Base-by-base conservation (phyloP, 2,888 invertebrate species). In the Catonia carolina region DNA sequence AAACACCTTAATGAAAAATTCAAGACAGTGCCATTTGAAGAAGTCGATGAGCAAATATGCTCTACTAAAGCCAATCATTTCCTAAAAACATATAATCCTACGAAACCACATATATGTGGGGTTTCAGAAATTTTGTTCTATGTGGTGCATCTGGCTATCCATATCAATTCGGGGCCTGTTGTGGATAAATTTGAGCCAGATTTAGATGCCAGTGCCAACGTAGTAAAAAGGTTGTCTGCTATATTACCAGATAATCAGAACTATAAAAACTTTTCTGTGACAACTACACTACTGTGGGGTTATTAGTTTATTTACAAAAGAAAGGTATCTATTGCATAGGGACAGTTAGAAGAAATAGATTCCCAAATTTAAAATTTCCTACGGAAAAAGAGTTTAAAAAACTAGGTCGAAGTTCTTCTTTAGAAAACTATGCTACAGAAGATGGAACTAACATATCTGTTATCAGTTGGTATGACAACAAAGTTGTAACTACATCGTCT, bases 351-450 rank as follows among this genome's bases (percentile, higher is more conserved):
- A 37, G 15, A 37, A 37, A 37, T 37, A 5, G 37, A 37, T 37
- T 37, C 15, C 14, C 37, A n/a, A 37, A 37, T 37, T 37, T 37
- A 15, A 37, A 37, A 37, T 15, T 37, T 37, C 37, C 37, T 14
- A 37, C 37, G 15, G 37, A 37, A 37, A 37, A 37, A 37, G 37
- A 37, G 15, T 37, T 37, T 37, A 37, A 37, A 37, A 37, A 37
- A 15, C 15, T 37, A 5, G 37, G 37, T 37, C 37, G 37, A 14
- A 15, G 37, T 15, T 37, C 37, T 37, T 37, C 37, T 37, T 37
- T 7, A 3, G 37, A 37, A 37, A 37, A 8, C 7, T 37, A 37
- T 8, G 15, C 14, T 15, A 14, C 2, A 3, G 15, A 14, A 37
- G 37, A 37, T 37, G 37, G 10, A n/a, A 37, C 37, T 14, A 15